A percentile compares a stretch with the other conserved stretches of the same genome.
Conservation (phyloP, 2,888 invertebrate genomes). For the Candidula unifasciata region DNA sequence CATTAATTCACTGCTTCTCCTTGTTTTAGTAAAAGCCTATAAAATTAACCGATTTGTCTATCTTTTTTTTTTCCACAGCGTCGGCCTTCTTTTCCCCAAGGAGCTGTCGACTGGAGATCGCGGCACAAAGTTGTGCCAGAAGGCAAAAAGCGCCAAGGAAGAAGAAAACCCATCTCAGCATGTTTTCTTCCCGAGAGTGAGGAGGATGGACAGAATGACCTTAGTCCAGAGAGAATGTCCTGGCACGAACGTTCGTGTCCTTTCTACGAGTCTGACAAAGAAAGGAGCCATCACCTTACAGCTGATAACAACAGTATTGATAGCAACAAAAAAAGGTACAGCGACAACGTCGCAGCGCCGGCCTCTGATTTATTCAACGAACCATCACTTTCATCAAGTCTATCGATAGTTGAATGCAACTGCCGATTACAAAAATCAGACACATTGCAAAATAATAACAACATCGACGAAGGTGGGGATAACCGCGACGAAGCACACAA, state of each 20-base stretch:
- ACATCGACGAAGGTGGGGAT: slow-evolving; percentile 21
- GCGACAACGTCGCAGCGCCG: neutral
- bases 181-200: slow-evolving; percentile 15
- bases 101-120: slow-evolving; percentile 46
- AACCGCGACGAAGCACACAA: neutral
- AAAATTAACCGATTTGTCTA: neutral
- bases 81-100: slow-evolving; percentile 49
- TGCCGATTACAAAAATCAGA: neutral
- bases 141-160: neutral
- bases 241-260: slow-evolving; percentile 20
- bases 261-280: neutral
- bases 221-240: slow-evolving; percentile 9
- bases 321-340: neutral
- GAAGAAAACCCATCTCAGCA: slow-evolving; percentile 22
- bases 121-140: neutral
- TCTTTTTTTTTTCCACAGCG: slow-evolving; percentile 23
- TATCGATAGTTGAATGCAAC: neutral
- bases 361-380: neutral
- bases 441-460: slow-evolving; percentile 6
- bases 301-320: neutral
- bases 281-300: neutral
- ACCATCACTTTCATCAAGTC: neutral
- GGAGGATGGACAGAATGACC: neutral
- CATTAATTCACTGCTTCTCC: neutral
- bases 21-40: neutral